Evolutionary conservation across 2,888 invertebrate species (phyloP).

Genomic region (Iselma pallidipennis): DNA sequence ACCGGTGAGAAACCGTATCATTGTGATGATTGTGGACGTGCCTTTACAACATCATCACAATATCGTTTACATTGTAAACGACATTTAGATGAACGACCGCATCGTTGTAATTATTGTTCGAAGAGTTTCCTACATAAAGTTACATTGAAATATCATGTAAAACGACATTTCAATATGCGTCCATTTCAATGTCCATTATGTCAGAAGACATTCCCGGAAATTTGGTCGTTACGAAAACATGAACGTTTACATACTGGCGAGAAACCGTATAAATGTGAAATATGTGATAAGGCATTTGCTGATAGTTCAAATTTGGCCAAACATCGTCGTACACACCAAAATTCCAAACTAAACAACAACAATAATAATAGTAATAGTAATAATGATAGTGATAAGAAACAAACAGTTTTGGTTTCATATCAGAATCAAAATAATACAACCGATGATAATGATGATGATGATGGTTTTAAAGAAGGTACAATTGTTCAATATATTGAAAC

Average conservation of each 20-base stretch:
- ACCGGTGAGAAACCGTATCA: constrained; percentile 76
- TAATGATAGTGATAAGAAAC: too few relatives aligned
- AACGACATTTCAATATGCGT: constrained; percentile 68
- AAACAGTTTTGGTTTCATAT: constrained; percentile 60
- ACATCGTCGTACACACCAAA: constrained; percentile 59
- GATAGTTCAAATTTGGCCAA: constrained; percentile 76
- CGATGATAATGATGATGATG: constrained; percentile 46
- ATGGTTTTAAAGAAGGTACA: constrained; percentile 24
- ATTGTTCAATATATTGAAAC: constrained; percentile 20
- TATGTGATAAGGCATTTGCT: constrained; percentile 74
- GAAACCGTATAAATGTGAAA: constrained; percentile 71
- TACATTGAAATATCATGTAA: constrained; percentile 67
- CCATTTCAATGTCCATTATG: constrained; percentile 65
- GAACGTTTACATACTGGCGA: constrained; percentile 67
- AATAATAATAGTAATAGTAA: too few relatives aligned
- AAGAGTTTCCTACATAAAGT: constrained; percentile 66
- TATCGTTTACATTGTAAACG: constrained; percentile 68
- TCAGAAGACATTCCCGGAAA: constrained; percentile 66
- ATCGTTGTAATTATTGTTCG: constrained; percentile 63
- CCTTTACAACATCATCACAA: constrained; percentile 76
- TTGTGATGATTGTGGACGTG: constrained; percentile 68
- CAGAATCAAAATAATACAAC: constrained; percentile 57
- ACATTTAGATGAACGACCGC: constrained; percentile 60
- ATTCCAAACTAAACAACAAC: constrained; percentile 4
- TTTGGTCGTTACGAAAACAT: constrained; percentile 69